Percentiles rank a stretch among this genome's conserved stretches.
Evolutionary conservation across 2,113 vertebrate genomes (phyloP).

Genomic region (Bungarus multicinctus): DNA sequence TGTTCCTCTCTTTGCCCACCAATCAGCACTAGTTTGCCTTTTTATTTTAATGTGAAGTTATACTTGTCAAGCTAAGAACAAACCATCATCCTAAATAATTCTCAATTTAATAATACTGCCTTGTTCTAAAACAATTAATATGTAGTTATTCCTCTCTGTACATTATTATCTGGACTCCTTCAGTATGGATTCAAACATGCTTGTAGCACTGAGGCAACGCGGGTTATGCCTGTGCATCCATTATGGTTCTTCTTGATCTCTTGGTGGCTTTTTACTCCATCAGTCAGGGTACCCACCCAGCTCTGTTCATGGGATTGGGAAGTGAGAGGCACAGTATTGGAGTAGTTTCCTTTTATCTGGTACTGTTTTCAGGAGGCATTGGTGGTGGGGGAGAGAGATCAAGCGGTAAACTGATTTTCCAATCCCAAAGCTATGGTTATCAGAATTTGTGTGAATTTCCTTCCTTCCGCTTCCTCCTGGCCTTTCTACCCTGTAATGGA

Average conservation of each 20-base stretch:
- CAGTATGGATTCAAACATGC: not conserved
- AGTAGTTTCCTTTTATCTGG: not conserved
- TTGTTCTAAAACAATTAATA: not conserved
- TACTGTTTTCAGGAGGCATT: not conserved
- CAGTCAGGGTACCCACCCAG: not conserved
- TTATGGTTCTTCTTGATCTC: not conserved
- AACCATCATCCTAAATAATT: not conserved
- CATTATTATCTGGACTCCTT: not conserved
- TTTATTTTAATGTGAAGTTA: not conserved
- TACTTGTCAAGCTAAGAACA: not conserved
- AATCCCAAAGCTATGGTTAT: not conserved
- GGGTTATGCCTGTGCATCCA: not conserved
- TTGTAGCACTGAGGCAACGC: not conserved
- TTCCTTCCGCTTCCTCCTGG: not conserved
- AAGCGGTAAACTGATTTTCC: not conserved
- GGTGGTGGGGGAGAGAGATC: not conserved
- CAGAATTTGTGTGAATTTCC: not conserved
- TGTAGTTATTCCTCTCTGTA: not conserved
- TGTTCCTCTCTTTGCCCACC: not conserved
- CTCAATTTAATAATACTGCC: not conserved
- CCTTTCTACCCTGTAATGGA: not conserved
- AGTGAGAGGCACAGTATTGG: not conserved
- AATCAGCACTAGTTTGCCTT: not conserved
- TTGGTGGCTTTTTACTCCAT: not conserved
- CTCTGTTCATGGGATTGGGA: not conserved